Evolutionary conservation across 2,888 invertebrate species (phyloP).

Genomic region (Eubasilissa splendida): DNA sequence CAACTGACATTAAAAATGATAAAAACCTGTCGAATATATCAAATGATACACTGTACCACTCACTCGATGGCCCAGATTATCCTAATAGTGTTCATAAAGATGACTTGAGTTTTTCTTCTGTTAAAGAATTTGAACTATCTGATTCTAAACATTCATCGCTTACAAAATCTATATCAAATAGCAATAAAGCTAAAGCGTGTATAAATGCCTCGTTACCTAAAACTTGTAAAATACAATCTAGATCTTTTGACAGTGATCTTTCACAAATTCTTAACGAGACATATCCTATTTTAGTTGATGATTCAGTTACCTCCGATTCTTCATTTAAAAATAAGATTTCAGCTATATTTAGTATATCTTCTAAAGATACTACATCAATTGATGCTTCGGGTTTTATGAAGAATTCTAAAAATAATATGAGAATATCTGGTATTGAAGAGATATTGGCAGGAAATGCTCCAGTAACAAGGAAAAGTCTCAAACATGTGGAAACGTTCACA

Average conservation of each 20-base stretch:
- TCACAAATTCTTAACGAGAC: constrained; percentile 39
- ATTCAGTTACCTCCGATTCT: constrained; percentile 23
- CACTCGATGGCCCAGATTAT: constrained; percentile 16
- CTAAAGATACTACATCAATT: constrained; percentile 7
- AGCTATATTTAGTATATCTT: constrained; percentile 10
- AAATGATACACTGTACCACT: constrained; percentile 42
- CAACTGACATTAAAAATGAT: neutral
- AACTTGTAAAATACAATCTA: neutral
- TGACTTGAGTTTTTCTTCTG: constrained; percentile 37
- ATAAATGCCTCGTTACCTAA: neutral
- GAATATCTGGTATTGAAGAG: constrained; percentile 54
- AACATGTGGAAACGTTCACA: constrained; percentile 69
- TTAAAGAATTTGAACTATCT: constrained; percentile 30
- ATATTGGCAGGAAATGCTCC: constrained; percentile 20
- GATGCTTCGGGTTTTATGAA: constrained; percentile 17
- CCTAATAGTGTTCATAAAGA: constrained; percentile 12
- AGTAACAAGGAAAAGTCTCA: constrained; percentile 61
- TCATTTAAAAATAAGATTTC: constrained; percentile 17
- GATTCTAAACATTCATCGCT: constrained; percentile 26
- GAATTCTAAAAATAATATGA: constrained; percentile 32
- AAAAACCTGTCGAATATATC: constrained; percentile 24
- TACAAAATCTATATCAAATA: constrained; percentile 5
- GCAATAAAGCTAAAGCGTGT: neutral
- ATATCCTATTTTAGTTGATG: constrained; percentile 34
- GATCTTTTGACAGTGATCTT: neutral